Conservation (phyloP, 92 coral and sea anemone species). For the Porites evermanni region DNA sequence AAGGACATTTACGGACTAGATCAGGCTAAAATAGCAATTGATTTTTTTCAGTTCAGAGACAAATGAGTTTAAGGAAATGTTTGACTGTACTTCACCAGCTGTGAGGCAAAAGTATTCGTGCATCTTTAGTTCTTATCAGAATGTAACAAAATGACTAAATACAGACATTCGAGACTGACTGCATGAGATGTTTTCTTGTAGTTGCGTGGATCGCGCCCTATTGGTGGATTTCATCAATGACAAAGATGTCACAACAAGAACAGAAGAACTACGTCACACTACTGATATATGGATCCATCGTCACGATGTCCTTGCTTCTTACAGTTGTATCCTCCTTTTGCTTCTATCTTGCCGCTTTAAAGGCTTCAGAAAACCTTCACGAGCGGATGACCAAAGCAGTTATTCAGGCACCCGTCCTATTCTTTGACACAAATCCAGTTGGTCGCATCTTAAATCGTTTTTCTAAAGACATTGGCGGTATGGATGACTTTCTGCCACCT, state of each 20-base stretch:
- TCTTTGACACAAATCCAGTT: slow-evolving; percentile 40
- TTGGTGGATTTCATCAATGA: slow-evolving; percentile 39
- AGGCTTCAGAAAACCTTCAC: slow-evolving; percentile 38
- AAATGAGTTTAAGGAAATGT: no score
- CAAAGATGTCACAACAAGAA: slow-evolving; percentile 24
- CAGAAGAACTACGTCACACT: slow-evolving; percentile 21
- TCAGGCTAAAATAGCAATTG: no score
- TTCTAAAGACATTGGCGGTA: slow-evolving; percentile 27
- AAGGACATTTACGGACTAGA: no score
- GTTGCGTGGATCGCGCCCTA: slow-evolving; percentile 23
- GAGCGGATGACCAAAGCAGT: slow-evolving; percentile 31
- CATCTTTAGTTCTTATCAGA: background rate
- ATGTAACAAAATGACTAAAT: no score
- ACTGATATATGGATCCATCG: slow-evolving; percentile 31
- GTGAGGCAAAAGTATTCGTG: no score
- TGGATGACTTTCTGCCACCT: slow-evolving; percentile 36
- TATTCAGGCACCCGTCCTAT: slow-evolving; percentile 33
- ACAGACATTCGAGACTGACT: background rate
- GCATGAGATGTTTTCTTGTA: background rate
- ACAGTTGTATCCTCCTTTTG: slow-evolving; percentile 15
- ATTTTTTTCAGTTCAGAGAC: no score
- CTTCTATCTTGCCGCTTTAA: slow-evolving; percentile 19
- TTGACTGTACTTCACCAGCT: no score
- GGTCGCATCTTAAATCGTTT: slow-evolving; percentile 50
- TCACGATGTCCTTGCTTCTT: slow-evolving; percentile 2